Percentiles rank a stretch among this genome's conserved stretches.
These are phyloP conservation scores for Bembecia ichneumoniformis DNA, from an alignment of 2,888 invertebrate genomes.

Conservation along the genomic window DNA sequence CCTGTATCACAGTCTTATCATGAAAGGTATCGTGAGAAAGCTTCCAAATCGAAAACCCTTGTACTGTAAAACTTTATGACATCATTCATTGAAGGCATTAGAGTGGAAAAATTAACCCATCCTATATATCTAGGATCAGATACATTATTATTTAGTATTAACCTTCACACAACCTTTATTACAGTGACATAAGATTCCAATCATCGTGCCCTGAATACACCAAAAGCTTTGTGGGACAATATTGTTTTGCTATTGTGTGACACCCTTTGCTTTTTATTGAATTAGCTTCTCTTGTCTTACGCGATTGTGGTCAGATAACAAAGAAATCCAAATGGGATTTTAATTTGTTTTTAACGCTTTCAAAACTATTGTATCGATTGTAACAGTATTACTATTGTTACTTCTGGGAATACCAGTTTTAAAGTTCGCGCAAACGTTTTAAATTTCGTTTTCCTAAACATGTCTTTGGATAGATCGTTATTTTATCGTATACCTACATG, in stretches of 20 bases:
- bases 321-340: constrained; percentile 39
- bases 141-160: not conserved
- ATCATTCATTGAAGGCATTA: constrained; percentile 59
- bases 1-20: no score
- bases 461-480: no score
- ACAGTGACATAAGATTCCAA: not conserved
- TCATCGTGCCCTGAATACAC: not conserved
- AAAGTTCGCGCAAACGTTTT: no score
- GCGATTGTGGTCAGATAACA: constrained; percentile 56
- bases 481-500: no score
- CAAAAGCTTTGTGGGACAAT: not conserved
- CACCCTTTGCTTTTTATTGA: constrained; percentile 60
- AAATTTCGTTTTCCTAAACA: no score
- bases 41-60: constrained; percentile 30
- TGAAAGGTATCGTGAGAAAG: constrained; percentile 39
- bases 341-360: constrained; percentile 29
- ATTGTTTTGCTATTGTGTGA: constrained; percentile 38
- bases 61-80: constrained; percentile 33
- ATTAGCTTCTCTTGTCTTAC: constrained; percentile 53
- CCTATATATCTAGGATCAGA: constrained; percentile 31
- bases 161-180: not conserved
- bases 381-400: not conserved
- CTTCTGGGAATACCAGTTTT: not conserved
- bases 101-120: constrained; percentile 63
- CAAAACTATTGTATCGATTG: not conserved